phyloP scores from a whole-genome alignment of 2,797 vertebrate species.

The Monodelphis domestica region DNA sequence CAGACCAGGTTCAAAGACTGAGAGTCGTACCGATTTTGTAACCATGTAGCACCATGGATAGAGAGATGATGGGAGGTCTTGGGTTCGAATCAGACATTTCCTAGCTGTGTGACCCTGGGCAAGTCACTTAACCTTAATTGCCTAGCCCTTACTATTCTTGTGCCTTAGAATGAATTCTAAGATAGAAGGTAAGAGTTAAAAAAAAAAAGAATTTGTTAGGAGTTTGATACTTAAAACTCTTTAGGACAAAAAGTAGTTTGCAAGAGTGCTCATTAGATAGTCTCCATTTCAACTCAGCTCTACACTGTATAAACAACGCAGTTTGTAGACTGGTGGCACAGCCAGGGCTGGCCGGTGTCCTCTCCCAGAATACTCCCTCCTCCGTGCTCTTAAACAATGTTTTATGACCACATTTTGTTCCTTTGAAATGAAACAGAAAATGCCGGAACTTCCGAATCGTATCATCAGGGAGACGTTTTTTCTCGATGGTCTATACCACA shows the following conservation, averaged over 20 bases:
- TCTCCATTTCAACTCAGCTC: background rate
- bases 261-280: background rate
- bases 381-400: background rate
- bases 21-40: no score
- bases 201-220: no score
- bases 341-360: background rate
- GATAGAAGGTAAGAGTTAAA: no score
- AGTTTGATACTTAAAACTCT: background rate
- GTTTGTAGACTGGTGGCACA: background rate
- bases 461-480: background rate
- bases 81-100: no score
- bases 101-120: no score
- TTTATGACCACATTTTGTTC: slow-evolving; percentile 6
- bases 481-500: slow-evolving; percentile 13
- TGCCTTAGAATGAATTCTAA: no score
- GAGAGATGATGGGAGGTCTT: no score
- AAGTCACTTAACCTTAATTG: no score
- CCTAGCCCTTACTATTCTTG: no score
- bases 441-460: slow-evolving; percentile 17
- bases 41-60: no score
- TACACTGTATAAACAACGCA: background rate
- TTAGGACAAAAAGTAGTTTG: background rate
- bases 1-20: background rate
- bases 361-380: background rate
- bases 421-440: slow-evolving; percentile 24